Evolutionary conservation across 2,113 vertebrate genomes (phyloP).

Genomic region (Lagopus muta): DNA sequence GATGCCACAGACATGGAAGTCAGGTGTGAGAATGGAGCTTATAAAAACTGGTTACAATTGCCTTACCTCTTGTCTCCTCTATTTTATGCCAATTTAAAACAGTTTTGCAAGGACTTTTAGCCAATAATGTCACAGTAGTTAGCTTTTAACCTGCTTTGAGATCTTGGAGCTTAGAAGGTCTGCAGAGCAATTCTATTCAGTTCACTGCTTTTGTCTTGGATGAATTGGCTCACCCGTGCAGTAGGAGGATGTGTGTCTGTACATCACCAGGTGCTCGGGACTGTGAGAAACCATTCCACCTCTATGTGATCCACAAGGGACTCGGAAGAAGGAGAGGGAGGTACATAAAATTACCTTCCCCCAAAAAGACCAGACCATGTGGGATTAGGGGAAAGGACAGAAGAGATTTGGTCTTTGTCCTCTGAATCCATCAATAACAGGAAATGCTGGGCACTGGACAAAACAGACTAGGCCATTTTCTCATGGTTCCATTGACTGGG

Average conservation of each 20-base stretch:
- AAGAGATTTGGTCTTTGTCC: constrained; percentile 30
- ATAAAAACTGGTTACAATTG: neutral
- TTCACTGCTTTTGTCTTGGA: neutral
- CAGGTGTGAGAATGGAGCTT: neutral
- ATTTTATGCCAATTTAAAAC: neutral
- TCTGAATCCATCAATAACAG: neutral
- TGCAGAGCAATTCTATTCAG: neutral
- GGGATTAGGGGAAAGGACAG: constrained; percentile 6
- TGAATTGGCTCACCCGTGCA: neutral
- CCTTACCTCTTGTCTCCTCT: neutral
- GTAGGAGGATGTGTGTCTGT: neutral
- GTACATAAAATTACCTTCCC: neutral
- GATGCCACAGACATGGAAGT: neutral
- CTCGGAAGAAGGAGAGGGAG: neutral
- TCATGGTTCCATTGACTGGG: constrained; percentile 48
- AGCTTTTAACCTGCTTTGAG: neutral
- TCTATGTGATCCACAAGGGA: neutral
- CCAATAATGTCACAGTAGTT: neutral
- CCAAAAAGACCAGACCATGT: neutral
- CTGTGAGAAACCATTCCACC: neutral
- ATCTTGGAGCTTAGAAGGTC: neutral
- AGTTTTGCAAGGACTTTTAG: neutral
- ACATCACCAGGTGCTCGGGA: neutral
- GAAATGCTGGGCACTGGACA: constrained; percentile 41
- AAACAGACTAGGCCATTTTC: constrained; percentile 42